Conservation (phyloP, 2,797 vertebrate species). For the Phoebastria nigripes region DNA sequence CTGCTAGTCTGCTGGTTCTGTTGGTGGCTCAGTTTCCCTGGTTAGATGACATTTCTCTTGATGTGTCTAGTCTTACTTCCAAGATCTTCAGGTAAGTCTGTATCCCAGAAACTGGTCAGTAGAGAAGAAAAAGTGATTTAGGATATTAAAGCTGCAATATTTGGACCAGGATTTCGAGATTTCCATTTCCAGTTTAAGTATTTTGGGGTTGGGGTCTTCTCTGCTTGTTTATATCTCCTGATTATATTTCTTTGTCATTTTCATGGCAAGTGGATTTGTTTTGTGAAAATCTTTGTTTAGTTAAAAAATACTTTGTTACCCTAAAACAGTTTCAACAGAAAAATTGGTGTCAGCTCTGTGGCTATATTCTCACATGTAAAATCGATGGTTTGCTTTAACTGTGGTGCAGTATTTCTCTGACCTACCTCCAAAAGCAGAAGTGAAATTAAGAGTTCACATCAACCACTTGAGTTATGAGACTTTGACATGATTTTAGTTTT, state of each 20-base stretch:
- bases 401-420: not conserved
- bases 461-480: not conserved
- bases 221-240: not conserved
- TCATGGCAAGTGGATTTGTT: not conserved
- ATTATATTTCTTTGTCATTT: not conserved
- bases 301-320: not conserved
- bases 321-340: not conserved
- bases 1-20: not conserved
- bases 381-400: not conserved
- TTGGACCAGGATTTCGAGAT: not conserved
- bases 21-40: not conserved
- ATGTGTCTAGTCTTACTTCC: not conserved
- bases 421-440: conserved; percentile 15
- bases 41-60: not conserved
- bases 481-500: conserved; percentile 40
- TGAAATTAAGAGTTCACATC: conserved; percentile 1
- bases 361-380: not conserved
- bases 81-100: not conserved
- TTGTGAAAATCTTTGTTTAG: not conserved
- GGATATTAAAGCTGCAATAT: not conserved
- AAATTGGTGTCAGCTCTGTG: not conserved
- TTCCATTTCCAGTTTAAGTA: not conserved
- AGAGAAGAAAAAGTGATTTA: not conserved
- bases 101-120: not conserved
- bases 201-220: not conserved